Evolutionary conservation across 2,797 vertebrate species (phyloP).

Genomic region (Furcifer pardalis): DNA sequence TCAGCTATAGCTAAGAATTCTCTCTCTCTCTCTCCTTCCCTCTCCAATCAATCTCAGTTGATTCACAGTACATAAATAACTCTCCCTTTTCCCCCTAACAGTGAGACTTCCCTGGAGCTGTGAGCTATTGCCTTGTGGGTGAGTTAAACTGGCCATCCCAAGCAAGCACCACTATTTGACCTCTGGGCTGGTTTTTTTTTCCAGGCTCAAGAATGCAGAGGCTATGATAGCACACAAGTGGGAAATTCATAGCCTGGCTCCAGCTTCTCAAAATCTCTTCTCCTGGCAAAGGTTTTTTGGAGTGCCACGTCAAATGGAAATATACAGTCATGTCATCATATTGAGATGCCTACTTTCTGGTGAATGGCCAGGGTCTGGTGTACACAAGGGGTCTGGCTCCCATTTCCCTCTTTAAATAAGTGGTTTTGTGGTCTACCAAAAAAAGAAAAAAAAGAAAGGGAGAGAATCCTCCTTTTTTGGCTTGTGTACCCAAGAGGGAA

Average conservation of each 20-base stretch:
- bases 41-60: conserved; percentile 1
- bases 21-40: conserved; percentile 72
- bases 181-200: conserved; percentile 54
- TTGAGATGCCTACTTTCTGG: neutral
- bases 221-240: conserved; percentile 67
- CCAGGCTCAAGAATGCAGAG: conserved; percentile 59
- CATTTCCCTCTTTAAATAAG: conserved; percentile 31
- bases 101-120: conserved; percentile 74
- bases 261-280: conserved; percentile 76
- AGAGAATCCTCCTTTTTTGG: conserved; percentile 35
- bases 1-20: conserved; percentile 75
- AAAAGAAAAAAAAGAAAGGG: neutral
- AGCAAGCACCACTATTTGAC: conserved; percentile 56
- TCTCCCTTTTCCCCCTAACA: conserved; percentile 76
- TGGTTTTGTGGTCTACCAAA: conserved; percentile 20
- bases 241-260: conserved; percentile 68
- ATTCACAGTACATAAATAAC: conserved; percentile 74
- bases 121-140: conserved; percentile 63
- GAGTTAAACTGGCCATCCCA: conserved; percentile 53
- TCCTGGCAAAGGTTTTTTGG: conserved; percentile 64
- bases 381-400: conserved; percentile 2
- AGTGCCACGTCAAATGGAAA: conserved; percentile 72
- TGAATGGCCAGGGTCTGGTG: conserved; percentile 21
- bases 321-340: conserved; percentile 31
- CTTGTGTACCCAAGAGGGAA: neutral